A percentile compares a stretch with the other conserved stretches of the same genome.
phyloP scores from a whole-genome alignment of 2,888 invertebrate genomes.

The Calameuta pallipes region DNA sequence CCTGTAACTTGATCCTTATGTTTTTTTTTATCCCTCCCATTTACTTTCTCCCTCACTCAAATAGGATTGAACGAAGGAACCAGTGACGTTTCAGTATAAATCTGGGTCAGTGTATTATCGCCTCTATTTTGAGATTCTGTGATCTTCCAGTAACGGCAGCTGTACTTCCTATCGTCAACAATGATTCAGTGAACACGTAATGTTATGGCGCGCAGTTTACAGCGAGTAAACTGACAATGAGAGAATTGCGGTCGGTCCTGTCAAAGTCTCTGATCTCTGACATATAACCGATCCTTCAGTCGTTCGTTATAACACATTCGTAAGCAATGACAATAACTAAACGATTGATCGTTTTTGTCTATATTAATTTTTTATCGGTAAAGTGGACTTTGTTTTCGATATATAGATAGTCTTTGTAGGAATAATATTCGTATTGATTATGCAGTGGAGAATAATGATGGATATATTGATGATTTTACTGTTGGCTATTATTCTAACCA shows the following conservation, averaged over 20 bases:
- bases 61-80: neutral
- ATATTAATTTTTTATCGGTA: neutral
- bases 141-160: conserved; percentile 56
- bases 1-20: neutral
- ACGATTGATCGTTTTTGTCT: neutral
- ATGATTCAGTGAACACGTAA: conserved; percentile 63
- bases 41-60: neutral
- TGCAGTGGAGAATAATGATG: neutral
- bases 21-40: neutral
- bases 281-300: conserved; percentile 52
- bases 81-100: neutral
- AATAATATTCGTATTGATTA: neutral
- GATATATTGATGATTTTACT: neutral
- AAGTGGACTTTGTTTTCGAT: neutral
- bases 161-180: conserved; percentile 63
- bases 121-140: conserved; percentile 60
- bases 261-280: conserved; percentile 56
- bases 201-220: conserved; percentile 55
- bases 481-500: neutral
- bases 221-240: conserved; percentile 47
- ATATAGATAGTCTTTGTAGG: neutral
- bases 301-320: conserved; percentile 14
- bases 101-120: conserved; percentile 52
- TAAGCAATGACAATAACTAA: neutral
- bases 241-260: conserved; percentile 34